Conservation (phyloP, 2,888 invertebrate species). For the Aquatica leii region DNA sequence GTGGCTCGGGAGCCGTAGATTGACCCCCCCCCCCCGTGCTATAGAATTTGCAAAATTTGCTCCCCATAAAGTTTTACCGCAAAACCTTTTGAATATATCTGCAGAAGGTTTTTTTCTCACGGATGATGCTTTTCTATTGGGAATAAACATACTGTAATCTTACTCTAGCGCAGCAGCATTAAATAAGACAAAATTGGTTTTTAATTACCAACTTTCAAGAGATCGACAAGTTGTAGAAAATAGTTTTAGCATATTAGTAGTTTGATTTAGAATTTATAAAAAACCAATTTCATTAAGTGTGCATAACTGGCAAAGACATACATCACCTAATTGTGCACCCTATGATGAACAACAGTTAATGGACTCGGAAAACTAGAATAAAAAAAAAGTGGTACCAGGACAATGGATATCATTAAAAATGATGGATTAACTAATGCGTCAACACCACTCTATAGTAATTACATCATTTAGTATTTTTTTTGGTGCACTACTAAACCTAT, state of each 20-base stretch:
- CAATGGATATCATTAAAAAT: background rate
- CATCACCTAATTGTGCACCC: background rate
- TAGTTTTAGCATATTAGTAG: background rate
- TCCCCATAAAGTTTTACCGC: background rate
- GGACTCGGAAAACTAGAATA: background rate
- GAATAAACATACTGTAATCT: background rate
- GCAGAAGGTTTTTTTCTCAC: background rate
- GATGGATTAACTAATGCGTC: background rate
- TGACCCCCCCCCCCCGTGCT: background rate
- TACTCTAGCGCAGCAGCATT: background rate
- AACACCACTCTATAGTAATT: background rate
- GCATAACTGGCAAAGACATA: no score
- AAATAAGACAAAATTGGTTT: background rate
- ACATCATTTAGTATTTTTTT: no score
- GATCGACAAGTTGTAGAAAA: background rate
- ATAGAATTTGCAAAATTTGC: background rate
- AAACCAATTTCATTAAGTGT: background rate
- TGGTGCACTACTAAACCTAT: background rate
- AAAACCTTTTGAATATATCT: background rate
- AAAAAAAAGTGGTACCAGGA: background rate
- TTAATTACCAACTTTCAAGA: background rate
- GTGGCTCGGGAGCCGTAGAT: no score
- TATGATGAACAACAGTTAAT: background rate
- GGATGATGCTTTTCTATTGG: background rate
- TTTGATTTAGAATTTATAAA: background rate